Evolutionary conservation across 2,113 vertebrate species (phyloP).

Genomic region (Rhodinocichla rosea): DNA sequence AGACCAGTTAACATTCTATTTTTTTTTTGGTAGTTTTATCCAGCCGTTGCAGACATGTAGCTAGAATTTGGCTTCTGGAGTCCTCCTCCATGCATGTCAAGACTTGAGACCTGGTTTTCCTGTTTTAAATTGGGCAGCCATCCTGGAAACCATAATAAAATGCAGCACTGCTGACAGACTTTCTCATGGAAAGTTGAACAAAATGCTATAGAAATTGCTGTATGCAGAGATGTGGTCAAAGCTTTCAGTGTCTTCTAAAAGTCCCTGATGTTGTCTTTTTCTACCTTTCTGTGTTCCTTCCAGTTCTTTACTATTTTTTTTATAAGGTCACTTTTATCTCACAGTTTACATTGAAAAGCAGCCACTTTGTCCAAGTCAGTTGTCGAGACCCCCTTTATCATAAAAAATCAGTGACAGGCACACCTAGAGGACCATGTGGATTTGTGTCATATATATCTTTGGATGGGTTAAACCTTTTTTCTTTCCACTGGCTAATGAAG

Average conservation of each 20-base stretch:
- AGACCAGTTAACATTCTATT: background rate
- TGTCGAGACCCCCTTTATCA: background rate
- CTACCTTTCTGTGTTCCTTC: background rate
- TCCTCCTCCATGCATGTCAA: background rate
- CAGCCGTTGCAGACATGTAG: background rate
- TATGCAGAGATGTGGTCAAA: background rate
- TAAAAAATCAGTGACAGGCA: background rate
- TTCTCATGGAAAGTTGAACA: slow-evolving; percentile 10
- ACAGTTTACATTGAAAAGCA: background rate
- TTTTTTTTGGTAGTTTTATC: background rate
- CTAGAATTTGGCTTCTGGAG: background rate
- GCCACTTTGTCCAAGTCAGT: background rate
- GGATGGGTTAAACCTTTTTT: background rate
- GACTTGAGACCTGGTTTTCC: slow-evolving; percentile 27
- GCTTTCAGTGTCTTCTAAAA: background rate
- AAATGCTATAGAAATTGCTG: background rate
- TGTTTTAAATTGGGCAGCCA: slow-evolving; percentile 6
- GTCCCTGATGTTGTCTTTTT: background rate
- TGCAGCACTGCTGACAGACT: background rate
- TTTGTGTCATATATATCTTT: background rate
- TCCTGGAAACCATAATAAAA: slow-evolving; percentile 45
- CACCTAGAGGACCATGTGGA: background rate
- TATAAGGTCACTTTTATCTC: background rate
- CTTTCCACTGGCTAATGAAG: background rate
- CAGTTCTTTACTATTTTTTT: background rate